phyloP scores from a whole-genome alignment of 2,797 vertebrate genomes.

The Hydrolagus colliei region DNA sequence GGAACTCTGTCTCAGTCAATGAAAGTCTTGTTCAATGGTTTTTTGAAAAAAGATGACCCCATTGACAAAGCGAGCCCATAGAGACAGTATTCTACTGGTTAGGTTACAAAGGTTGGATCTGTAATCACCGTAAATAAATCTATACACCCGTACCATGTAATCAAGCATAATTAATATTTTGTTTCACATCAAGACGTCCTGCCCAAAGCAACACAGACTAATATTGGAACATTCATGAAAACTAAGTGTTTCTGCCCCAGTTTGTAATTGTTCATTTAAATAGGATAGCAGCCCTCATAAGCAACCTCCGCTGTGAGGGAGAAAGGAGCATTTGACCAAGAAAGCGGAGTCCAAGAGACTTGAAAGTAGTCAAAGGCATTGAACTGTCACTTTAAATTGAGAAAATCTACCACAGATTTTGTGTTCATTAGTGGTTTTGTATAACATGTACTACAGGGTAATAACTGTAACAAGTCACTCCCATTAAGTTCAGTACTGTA shows the following conservation, averaged over 20 bases:
- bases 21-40: constrained; percentile 9
- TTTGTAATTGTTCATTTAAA: not conserved
- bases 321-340: not conserved
- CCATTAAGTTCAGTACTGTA: not conserved
- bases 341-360: not conserved
- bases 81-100: not conserved
- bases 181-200: not conserved
- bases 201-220: not conserved
- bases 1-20: constrained; percentile 23
- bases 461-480: not conserved
- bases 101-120: not conserved
- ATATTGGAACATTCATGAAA: not conserved
- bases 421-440: not conserved
- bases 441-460: not conserved
- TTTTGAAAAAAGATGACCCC: not conserved
- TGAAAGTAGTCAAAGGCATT: not conserved
- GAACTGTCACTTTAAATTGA: not conserved
- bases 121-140: not conserved
- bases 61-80: constrained; percentile 9
- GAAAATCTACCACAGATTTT: not conserved
- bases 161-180: not conserved
- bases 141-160: not conserved
- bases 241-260: not conserved
- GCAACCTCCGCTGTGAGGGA: not conserved
- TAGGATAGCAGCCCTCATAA: not conserved